Evolutionary conservation across 2,797 vertebrate species (phyloP).

Genomic region (Lacerta viridis): DNA sequence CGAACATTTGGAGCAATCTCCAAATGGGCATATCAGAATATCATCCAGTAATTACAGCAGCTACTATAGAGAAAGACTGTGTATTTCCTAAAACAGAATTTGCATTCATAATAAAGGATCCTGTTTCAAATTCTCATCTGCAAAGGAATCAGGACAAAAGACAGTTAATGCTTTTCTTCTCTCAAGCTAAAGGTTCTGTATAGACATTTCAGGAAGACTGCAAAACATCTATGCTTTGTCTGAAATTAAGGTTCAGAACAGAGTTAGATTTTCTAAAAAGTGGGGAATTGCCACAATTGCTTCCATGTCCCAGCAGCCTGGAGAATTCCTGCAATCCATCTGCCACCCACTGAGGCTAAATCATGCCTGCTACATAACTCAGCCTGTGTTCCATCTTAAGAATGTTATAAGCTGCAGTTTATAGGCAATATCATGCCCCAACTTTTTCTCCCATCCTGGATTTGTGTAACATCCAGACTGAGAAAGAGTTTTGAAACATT

Average conservation of each 20-base stretch:
- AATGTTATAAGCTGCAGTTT: background rate
- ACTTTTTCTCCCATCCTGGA: background rate
- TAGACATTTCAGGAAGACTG: constrained; percentile 52
- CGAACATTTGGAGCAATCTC: constrained; percentile 57
- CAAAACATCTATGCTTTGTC: constrained; percentile 38
- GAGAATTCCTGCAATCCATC: background rate
- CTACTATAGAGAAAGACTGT: constrained; percentile 44
- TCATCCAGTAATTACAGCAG: background rate
- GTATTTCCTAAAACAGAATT: constrained; percentile 25
- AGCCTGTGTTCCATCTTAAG: background rate
- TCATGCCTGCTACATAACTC: background rate
- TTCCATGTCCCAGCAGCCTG: background rate
- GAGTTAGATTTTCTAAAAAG: background rate
- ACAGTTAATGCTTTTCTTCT: constrained; percentile 41
- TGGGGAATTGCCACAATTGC: background rate
- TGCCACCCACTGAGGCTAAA: background rate
- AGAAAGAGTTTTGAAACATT: background rate
- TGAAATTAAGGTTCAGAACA: constrained; percentile 25
- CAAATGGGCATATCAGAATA: background rate
- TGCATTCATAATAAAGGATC: constrained; percentile 38
- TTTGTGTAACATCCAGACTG: background rate
- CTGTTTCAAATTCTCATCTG: constrained; percentile 44
- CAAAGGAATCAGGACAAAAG: constrained; percentile 56
- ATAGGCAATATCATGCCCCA: background rate
- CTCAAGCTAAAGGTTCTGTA: constrained; percentile 39